Conservation (phyloP, 2,797 vertebrate species). For the Eulemur coronatus region DNA sequence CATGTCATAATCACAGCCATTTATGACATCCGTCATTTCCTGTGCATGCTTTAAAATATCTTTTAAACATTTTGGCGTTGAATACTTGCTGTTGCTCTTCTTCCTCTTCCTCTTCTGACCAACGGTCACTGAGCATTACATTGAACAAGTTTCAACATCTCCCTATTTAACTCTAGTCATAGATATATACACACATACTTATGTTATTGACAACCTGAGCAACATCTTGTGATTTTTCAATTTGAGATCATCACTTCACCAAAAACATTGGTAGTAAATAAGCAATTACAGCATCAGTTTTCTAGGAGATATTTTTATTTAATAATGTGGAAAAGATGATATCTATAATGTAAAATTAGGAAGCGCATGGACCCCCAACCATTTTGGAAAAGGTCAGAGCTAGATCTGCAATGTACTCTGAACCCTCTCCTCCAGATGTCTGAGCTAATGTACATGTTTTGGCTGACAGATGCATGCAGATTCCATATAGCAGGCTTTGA, state of each 20-base stretch:
- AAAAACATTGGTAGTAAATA: neutral
- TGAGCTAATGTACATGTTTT: neutral
- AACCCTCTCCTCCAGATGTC: neutral
- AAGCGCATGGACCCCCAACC: neutral
- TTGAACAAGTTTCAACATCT: neutral
- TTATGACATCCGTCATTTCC: neutral
- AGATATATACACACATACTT: neutral
- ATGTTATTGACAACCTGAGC: neutral
- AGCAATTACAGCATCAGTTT: neutral
- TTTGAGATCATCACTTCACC: neutral
- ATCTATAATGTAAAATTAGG: neutral
- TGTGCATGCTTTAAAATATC: neutral
- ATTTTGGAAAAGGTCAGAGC: neutral
- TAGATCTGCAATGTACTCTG: neutral
- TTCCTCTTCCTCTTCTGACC: neutral
- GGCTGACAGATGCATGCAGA: neutral
- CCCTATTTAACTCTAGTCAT: neutral
- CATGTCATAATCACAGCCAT: neutral
- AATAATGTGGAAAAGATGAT: neutral
- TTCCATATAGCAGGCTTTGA: neutral
- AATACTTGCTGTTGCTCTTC: neutral
- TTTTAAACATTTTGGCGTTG: neutral
- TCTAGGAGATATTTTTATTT: neutral
- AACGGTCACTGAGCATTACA: neutral
- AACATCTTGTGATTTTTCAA: neutral